These are phyloP conservation scores for Hemicrepidius hirtus DNA, from an alignment of 2,888 invertebrate genomes.

Conservation along the genomic window DNA sequence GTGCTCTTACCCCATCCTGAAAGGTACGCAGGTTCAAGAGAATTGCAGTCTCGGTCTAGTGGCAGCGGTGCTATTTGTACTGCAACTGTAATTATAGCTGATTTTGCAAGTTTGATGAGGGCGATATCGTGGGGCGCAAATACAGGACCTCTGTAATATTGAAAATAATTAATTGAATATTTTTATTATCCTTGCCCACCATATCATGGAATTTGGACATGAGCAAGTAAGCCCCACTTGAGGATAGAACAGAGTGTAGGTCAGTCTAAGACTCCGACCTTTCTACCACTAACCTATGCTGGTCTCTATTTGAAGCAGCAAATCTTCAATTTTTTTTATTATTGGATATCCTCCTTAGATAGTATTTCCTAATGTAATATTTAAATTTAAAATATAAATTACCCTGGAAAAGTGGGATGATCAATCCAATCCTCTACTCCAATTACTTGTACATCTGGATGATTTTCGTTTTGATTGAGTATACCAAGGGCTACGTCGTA, in stretches of 20 bases:
- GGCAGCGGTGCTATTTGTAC: background rate
- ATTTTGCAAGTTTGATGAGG: background rate
- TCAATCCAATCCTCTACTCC: conserved; percentile 1
- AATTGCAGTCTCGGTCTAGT: background rate
- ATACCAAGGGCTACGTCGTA: conserved; percentile 7
- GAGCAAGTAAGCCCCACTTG: too few relatives aligned
- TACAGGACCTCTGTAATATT: background rate
- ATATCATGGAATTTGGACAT: too few relatives aligned
- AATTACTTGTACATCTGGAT: conserved; percentile 8
- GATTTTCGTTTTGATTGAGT: background rate
- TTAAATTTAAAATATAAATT: too few relatives aligned
- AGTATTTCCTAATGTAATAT: too few relatives aligned
- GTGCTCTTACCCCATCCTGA: conserved; percentile 4
- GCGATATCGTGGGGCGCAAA: conserved; percentile 3
- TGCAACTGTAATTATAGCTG: background rate
- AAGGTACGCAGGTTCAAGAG: background rate
- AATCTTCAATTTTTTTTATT: too few relatives aligned
- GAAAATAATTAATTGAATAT: too few relatives aligned
- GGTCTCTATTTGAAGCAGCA: too few relatives aligned
- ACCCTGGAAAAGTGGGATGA: conserved; percentile 13
- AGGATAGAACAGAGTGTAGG: too few relatives aligned
- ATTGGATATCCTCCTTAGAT: too few relatives aligned
- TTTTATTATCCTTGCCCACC: too few relatives aligned
- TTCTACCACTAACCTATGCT: too few relatives aligned
- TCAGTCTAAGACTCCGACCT: too few relatives aligned